Percentiles rank a stretch among this genome's conserved stretches.
phyloP scores from a whole-genome alignment of 2,888 invertebrate genomes.

The Cyclophora albipunctata region DNA sequence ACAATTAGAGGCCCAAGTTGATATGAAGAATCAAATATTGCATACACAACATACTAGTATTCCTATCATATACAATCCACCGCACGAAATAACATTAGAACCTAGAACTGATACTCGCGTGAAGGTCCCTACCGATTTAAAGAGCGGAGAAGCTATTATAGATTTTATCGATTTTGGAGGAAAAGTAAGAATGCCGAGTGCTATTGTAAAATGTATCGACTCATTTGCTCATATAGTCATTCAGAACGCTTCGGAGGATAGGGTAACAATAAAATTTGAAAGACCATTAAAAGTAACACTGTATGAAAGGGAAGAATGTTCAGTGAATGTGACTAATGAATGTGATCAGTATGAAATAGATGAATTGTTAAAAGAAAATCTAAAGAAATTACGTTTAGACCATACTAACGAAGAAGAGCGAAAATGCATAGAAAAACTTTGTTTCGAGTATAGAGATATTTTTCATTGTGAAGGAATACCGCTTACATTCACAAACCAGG shows the following conservation, averaged over 20 bases:
- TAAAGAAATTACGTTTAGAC: not conserved
- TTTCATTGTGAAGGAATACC: constrained; percentile 30
- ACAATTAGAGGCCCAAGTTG: too few relatives aligned
- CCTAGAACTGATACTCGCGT: too few relatives aligned
- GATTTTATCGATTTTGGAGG: too few relatives aligned
- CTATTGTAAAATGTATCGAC: constrained; percentile 10
- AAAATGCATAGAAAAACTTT: constrained; percentile 19
- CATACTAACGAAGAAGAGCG: constrained; percentile 31
- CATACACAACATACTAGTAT: too few relatives aligned
- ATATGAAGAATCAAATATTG: too few relatives aligned
- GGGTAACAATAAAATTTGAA: constrained; percentile 1
- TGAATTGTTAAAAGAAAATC: constrained; percentile 15
- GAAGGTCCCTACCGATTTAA: too few relatives aligned
- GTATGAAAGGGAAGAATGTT: constrained; percentile 7
- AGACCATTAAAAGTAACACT: constrained; percentile 4
- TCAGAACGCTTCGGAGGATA: constrained; percentile 4
- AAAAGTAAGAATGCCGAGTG: constrained; percentile 14
- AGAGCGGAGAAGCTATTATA: too few relatives aligned
- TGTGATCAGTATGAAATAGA: constrained; percentile 19
- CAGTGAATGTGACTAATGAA: not conserved
- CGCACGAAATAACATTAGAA: too few relatives aligned
- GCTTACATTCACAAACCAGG: constrained; percentile 15
- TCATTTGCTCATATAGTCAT: constrained; percentile 11
- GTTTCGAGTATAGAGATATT: constrained; percentile 28
- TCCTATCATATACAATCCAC: too few relatives aligned